A percentile compares a stretch with the other conserved stretches of the same genome.
phyloP scores from a whole-genome alignment of 2,888 invertebrate genomes.

The Lepidochrysops patricia region DNA sequence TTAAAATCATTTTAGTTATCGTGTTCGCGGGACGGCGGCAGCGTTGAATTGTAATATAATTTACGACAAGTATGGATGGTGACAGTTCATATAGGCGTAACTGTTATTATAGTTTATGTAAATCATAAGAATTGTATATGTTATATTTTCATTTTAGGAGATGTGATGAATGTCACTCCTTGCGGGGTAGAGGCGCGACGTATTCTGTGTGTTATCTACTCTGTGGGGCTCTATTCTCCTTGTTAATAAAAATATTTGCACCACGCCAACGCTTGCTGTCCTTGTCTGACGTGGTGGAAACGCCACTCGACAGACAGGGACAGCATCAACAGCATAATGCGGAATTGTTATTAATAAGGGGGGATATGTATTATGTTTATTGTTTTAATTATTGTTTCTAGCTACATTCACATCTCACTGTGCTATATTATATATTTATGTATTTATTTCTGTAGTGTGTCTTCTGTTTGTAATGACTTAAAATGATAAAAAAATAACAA shows the following conservation, averaged over 20 bases:
- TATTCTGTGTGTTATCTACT: slow-evolving; percentile 19
- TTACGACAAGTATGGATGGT: slow-evolving; percentile 52
- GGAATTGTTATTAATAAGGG: no score
- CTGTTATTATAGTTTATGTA: slow-evolving; percentile 71
- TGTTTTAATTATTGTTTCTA: slow-evolving; percentile 56
- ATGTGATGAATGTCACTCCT: slow-evolving; percentile 20
- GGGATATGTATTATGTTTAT: slow-evolving; percentile 49
- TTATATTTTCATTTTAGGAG: slow-evolving; percentile 60
- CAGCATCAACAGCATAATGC: no score
- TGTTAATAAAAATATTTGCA: no score
- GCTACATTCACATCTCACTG: slow-evolving; percentile 54
- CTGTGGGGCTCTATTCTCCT: slow-evolving; percentile 29
- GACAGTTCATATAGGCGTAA: slow-evolving; percentile 65
- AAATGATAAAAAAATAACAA: slow-evolving; percentile 46
- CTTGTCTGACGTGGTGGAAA: no score
- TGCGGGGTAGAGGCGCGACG: slow-evolving; percentile 22
- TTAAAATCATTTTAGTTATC: slow-evolving; percentile 3
- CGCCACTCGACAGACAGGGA: no score
- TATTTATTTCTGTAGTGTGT: slow-evolving; percentile 66
- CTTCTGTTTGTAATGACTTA: slow-evolving; percentile 65
- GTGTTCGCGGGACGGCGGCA: slow-evolving; percentile 27
- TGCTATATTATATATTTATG: slow-evolving; percentile 68
- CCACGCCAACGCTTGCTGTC: no score
- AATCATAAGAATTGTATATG: slow-evolving; percentile 68
- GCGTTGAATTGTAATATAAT: slow-evolving; percentile 51